A percentile compares a stretch with the other conserved stretches of the same genome.
phyloP scores from a whole-genome alignment of 1,140 invertebrate genomes.

The Bombus waltoni region DNA sequence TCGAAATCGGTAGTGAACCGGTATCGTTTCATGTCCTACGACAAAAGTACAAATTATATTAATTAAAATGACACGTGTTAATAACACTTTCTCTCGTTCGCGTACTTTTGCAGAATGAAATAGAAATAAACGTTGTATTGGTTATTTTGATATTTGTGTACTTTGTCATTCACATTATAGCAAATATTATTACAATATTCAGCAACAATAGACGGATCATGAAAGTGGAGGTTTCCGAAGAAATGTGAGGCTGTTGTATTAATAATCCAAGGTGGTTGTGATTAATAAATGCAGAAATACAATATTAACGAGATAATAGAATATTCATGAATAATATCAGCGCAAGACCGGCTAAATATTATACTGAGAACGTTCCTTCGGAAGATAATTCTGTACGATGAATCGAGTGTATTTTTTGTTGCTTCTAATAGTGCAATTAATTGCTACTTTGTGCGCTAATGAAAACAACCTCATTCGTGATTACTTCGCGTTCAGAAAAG shows the following conservation, averaged over 20 bases:
- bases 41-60: constrained; percentile 65
- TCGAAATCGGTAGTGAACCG: background rate
- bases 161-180: background rate
- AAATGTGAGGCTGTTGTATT: background rate
- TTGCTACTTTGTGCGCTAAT: constrained; percentile 4
- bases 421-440: constrained; percentile 19
- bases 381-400: constrained; percentile 17
- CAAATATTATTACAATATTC: background rate
- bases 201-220: background rate
- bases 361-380: background rate
- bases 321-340: constrained; percentile 5
- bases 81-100: constrained; percentile 2
- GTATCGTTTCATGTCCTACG: constrained; percentile 7
- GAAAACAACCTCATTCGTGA: constrained; percentile 59
- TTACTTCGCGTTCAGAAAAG: constrained; percentile 59
- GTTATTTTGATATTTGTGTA: background rate
- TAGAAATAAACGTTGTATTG: constrained; percentile 33
- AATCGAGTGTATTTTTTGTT: constrained; percentile 2
- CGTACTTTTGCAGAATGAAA: constrained; percentile 10
- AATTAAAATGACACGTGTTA: constrained; percentile 40
- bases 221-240: background rate
- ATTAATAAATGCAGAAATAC: constrained; percentile 3
- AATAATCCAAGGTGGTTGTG: background rate
- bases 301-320: background rate
- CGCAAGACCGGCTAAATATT: background rate